Evolutionary conservation across 2,797 vertebrate species (phyloP), one percentile per base, ranked within the genome.

Genomic region (Spondyliosoma cantharus): DNA sequence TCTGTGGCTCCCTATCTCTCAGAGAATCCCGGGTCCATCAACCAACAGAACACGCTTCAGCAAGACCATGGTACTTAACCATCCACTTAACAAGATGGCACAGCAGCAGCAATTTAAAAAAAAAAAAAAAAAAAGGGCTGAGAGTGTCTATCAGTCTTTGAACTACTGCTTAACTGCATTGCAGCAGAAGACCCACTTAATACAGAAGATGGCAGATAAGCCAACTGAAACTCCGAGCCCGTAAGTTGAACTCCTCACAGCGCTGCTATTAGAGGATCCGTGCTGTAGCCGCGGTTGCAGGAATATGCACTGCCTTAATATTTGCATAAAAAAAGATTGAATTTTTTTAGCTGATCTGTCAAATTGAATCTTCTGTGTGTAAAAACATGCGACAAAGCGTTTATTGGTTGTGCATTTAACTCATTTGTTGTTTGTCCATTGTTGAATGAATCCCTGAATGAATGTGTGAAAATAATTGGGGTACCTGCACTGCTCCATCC

Each of bases 11-110:
- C 53, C 54, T 78, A 67, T 87, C 77, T 76, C 61, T 76, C 73
- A 56, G 59, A 46, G 65, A 85, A 88, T 76, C 76, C 74, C 76
- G 50, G 50, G 52, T 81, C 80, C 74, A 88, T 90, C 88, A 88
- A 64, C 72, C 87, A 74, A 74, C 74, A 78, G 81, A 87, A 81
- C 77, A 74, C n/a, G 60, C 74, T 83, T 91, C 67, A 81, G 61
- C 0, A 24, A 78, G 71, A 76, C 76, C 76, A 65, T 68, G 85
- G 82, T 80, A 87, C 87, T 92, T 89, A 90, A 86, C 84, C 80
- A 78, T 86, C 86, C 81, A 89, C 89, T 91, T 91, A 90, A 90
- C 82, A 78, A 87, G 88, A 89, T 86, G 78, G 84, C 81, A 84
- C 70, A 81, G 89, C 84, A 84, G 90, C 80, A 81, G 83, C 68